Conservation (phyloP, 1,140 invertebrate genomes). For the Plodia interpunctella region DNA sequence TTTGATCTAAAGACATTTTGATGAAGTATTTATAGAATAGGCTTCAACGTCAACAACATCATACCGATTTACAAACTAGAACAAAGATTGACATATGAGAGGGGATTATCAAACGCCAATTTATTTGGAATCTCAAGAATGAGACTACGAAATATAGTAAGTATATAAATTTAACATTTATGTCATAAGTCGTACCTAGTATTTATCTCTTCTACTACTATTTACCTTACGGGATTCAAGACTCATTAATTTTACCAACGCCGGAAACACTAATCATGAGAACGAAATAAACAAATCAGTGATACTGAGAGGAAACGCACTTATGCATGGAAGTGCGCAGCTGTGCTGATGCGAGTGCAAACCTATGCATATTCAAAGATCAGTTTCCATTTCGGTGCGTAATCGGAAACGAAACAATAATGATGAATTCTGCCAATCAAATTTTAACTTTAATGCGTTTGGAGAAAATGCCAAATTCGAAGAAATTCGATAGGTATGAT, state of each 20-base stretch:
- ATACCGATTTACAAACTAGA: no score
- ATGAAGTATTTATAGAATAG: no score
- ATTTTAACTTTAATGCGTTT: slow-evolving; percentile 34
- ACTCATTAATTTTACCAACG: not conserved
- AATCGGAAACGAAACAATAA: slow-evolving; percentile 55
- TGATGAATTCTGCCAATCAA: slow-evolving; percentile 32
- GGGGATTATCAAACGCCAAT: no score
- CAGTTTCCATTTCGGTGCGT: slow-evolving; percentile 69
- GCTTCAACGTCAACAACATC: no score
- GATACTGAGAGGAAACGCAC: slow-evolving; percentile 29
- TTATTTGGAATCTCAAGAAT: no score
- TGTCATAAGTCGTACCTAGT: no score
- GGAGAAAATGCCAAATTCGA: slow-evolving; percentile 17
- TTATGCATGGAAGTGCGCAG: slow-evolving; percentile 49
- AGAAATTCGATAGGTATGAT: slow-evolving; percentile 31
- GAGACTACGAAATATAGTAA: no score
- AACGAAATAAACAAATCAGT: slow-evolving; percentile 5
- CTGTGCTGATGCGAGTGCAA: slow-evolving; percentile 41
- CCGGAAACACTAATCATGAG: not conserved
- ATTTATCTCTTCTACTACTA: no score
- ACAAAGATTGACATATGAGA: no score
- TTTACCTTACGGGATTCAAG: no score
- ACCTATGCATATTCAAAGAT: slow-evolving; percentile 73
- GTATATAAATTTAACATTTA: no score
- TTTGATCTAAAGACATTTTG: no score